These are phyloP conservation scores for Trachelus tabidus DNA, from an alignment of 2,888 invertebrate genomes.

Conservation along the genomic window DNA sequence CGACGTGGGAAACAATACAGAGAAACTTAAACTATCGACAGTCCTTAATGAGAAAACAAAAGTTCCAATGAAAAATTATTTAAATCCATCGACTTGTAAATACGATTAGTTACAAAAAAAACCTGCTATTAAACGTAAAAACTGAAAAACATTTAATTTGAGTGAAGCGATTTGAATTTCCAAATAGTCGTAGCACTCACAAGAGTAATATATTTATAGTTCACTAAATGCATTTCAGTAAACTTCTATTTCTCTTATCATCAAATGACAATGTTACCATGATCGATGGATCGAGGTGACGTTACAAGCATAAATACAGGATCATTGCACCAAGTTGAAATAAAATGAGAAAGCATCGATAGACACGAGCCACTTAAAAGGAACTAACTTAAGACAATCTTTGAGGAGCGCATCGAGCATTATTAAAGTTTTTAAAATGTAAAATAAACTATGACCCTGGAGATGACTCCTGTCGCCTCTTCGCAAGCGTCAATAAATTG, in stretches of 20 bases:
- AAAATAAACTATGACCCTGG: conserved; percentile 25
- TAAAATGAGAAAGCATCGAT: background rate
- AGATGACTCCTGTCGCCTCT: conserved; percentile 29
- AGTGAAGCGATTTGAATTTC: background rate
- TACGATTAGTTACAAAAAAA: background rate
- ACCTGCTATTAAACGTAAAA: background rate
- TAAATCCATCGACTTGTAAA: background rate
- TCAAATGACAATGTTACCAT: background rate
- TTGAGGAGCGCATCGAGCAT: conserved; percentile 32
- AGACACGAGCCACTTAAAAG: background rate
- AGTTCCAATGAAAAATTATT: background rate
- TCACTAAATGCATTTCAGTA: background rate
- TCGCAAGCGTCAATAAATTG: background rate
- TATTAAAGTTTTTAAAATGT: conserved; percentile 26
- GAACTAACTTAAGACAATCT: conserved; percentile 1
- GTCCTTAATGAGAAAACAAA: background rate
- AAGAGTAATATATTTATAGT: background rate
- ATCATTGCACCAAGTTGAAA: background rate
- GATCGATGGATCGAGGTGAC: background rate
- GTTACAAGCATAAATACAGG: background rate
- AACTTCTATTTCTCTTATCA: background rate
- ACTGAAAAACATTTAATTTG: background rate
- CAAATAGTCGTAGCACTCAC: background rate
- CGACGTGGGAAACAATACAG: background rate
- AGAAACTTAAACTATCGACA: background rate